Conservation (phyloP, 2,113 vertebrate genomes). For the Silurus glanis region DNA sequence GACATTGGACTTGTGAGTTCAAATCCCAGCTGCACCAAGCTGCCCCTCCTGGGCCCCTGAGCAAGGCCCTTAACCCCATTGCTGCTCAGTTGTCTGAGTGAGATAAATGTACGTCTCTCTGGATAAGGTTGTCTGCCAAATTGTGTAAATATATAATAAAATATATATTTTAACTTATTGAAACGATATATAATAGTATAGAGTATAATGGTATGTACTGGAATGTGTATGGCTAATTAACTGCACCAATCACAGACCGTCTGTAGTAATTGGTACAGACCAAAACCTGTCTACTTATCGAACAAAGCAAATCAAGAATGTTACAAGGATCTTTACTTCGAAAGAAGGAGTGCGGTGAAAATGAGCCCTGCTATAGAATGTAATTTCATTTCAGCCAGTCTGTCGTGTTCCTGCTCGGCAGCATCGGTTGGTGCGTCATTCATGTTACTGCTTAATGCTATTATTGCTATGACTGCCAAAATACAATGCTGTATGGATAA, state of each 20-base stretch:
- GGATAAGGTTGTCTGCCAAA: too few species aligned
- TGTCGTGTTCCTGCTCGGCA: neutral
- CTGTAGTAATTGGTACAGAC: neutral
- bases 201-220: neutral
- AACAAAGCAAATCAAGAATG: neutral
- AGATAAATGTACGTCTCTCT: too few species aligned
- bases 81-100: too few species aligned
- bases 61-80: too few species aligned
- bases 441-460: neutral
- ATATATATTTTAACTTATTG: neutral
- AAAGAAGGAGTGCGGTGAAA: neutral
- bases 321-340: neutral
- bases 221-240: neutral
- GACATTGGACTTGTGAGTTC: too few species aligned
- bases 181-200: neutral
- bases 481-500: neutral
- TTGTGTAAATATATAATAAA: too few species aligned
- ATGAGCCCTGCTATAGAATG: neutral
- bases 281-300: neutral
- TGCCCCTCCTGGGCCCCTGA: too few species aligned
- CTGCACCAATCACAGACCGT: neutral
- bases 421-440: slow-evolving; percentile 2
- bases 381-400: neutral
- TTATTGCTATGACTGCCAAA: neutral
- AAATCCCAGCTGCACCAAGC: too few species aligned